These are phyloP conservation scores for Penaeus indicus DNA, from an alignment of 1,140 invertebrate species.

Conservation along the genomic window DNA sequence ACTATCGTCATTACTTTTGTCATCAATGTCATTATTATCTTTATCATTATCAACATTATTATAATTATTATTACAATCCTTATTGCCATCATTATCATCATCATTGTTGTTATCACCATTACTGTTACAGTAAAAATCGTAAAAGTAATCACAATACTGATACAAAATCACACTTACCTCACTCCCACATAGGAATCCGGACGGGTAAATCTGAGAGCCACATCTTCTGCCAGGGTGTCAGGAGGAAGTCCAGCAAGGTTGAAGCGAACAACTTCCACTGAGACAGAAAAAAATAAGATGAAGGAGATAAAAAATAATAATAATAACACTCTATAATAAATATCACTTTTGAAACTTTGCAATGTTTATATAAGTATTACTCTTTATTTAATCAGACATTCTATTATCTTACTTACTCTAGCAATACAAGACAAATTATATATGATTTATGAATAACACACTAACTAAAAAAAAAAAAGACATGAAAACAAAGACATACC, in stretches of 20 bases:
- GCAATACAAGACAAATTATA: not conserved
- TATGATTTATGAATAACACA: not conserved
- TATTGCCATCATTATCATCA: too few relatives aligned
- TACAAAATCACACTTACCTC: slow-evolving; percentile 27
- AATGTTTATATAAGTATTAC: not conserved
- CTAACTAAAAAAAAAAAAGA: not conserved
- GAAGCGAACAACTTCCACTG: slow-evolving; percentile 55
- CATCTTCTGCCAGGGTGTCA: slow-evolving; percentile 47
- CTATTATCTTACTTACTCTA: too few relatives aligned
- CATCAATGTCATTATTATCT: too few relatives aligned
- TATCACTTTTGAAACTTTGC: too few relatives aligned
- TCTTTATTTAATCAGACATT: too few relatives aligned
- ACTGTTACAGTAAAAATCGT: too few relatives aligned
- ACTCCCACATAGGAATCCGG: slow-evolving; percentile 55
- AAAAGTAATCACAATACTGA: not conserved
- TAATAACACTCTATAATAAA: not conserved
- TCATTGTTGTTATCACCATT: too few relatives aligned
- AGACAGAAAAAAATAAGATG: not conserved
- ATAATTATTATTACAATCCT: too few relatives aligned
- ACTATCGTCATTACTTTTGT: too few relatives aligned
- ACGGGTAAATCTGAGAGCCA: slow-evolving; percentile 39
- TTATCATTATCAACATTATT: too few relatives aligned
- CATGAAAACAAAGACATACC: slow-evolving; percentile 24
- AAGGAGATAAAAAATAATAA: not conserved
- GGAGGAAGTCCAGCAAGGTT: slow-evolving; percentile 44